These are phyloP conservation scores for Hydrochoerus hydrochaeris DNA, from an alignment of 2,113 vertebrate species.

Conservation along the genomic window DNA sequence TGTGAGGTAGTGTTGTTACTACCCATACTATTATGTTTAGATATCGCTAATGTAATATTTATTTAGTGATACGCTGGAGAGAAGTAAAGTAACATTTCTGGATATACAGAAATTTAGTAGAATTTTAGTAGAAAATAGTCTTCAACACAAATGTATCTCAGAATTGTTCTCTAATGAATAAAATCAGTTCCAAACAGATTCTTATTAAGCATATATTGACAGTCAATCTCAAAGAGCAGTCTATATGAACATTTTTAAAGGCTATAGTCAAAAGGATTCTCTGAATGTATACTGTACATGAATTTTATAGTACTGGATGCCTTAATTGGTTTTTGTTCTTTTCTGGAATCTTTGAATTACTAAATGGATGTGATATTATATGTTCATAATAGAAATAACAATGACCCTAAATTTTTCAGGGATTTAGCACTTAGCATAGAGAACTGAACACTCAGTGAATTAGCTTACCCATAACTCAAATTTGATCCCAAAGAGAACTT, in stretches of 20 bases:
- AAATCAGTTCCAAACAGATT: conserved; percentile 44
- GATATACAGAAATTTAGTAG: conserved; percentile 12
- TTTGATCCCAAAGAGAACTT: neutral
- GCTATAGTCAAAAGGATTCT: conserved; percentile 39
- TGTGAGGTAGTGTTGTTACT: neutral
- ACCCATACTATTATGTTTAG: neutral
- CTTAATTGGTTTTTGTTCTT: neutral
- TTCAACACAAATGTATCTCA: conserved; percentile 12
- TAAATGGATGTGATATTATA: neutral
- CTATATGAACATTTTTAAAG: neutral
- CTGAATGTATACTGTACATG: neutral
- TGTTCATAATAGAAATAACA: conserved; percentile 6
- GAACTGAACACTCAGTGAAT: neutral
- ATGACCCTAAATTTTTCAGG: conserved; percentile 23
- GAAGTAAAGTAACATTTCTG: neutral
- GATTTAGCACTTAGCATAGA: neutral
- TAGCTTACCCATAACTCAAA: neutral
- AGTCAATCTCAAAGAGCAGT: conserved; percentile 6
- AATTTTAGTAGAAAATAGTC: conserved; percentile 11
- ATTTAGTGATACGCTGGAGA: neutral
- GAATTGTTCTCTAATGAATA: conserved; percentile 30
- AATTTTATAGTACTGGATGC: neutral
- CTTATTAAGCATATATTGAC: neutral
- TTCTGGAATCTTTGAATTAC: neutral
- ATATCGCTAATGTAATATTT: neutral